Evolutionary conservation across 2,113 vertebrate genomes (phyloP), one percentile per base, ranked within the genome.

Genomic region (Narcine bancroftii): DNA sequence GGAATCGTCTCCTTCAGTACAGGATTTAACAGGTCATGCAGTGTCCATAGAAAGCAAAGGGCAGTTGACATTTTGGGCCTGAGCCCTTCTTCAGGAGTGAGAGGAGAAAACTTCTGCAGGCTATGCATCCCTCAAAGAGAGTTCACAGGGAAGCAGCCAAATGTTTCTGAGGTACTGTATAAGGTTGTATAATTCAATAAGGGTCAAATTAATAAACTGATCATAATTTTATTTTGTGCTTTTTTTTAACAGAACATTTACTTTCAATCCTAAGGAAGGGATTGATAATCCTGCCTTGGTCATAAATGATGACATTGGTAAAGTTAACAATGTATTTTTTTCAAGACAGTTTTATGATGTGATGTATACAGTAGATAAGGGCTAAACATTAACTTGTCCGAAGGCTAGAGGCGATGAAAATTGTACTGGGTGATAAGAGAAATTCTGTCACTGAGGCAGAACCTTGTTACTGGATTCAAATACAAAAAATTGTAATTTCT

Each of bases 201-300:
- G 13, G 39, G 73, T 39, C 15, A 77, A 77, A 39, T 47, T 39
- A 79, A 79, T 79, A 47, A 89, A 63, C 36, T 65, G 53, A 89
- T 42, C n/a, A 5, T 13, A 69, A 45, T 71, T 66, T 91, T 47
- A 69, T 71, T 11, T 45, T 47, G 63, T 87, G 66, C 93, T 53
- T 93, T 94, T 60, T 95, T 77, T 65, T 95, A 94, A 56, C 95
- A 99, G 97, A 94, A 98, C 96, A 94, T 99, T 97, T 94, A 95
- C 95, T 93, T 99, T 99, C 94, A 97, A 98, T 95, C 97, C 98
- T 5, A 98, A 97, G 94, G 95, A 97, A 93, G 98, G 98, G 92
- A 97, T 99, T 6, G 98, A 99, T 94, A 99, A 99, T 94, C 98
- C 98, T 85, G 96, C 94, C 92, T 96, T 99, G 95, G 97, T 96